Evolutionary conservation across 2,113 vertebrate species (phyloP).

Genomic region (Poicephalus gulielmi): DNA sequence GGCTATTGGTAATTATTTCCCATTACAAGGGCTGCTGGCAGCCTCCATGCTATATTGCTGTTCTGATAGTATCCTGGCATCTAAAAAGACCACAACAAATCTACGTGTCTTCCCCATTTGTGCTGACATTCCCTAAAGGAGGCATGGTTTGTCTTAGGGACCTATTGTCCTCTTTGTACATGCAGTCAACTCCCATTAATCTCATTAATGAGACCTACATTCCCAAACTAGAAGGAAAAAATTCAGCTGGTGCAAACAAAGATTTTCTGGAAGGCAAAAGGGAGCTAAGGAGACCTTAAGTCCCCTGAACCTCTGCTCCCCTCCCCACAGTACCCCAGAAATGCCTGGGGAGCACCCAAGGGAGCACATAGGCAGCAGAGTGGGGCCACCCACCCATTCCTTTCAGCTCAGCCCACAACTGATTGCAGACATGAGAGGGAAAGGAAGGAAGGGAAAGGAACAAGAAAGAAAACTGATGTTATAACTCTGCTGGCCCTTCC

Average conservation of each 20-base stretch:
- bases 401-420: not conserved
- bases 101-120: not conserved
- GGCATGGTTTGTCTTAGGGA: conserved; percentile 19
- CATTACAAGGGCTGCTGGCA: not conserved
- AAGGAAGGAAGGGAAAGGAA: not conserved
- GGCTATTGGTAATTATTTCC: not conserved
- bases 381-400: not conserved
- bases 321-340: not conserved
- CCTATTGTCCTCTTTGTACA: conserved; percentile 38
- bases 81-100: conserved; percentile 39
- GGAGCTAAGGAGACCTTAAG: not conserved
- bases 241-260: conserved; percentile 17
- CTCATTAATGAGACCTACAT: conserved; percentile 57
- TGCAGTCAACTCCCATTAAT: conserved; percentile 35
- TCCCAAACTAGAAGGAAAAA: conserved; percentile 53
- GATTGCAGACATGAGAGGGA: not conserved
- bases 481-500: not conserved
- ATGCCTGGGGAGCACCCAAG: not conserved
- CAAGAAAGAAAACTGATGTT: not conserved
- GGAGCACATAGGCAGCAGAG: not conserved
- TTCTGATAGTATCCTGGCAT: conserved; percentile 19
- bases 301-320: not conserved
- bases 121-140: conserved; percentile 42
- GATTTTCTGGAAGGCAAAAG: conserved; percentile 10
- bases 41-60: not conserved